A percentile compares a stretch with the other conserved stretches of the same genome.
Conservation (phyloP, 2,888 invertebrate genomes). For the Hetaerina titia region DNA sequence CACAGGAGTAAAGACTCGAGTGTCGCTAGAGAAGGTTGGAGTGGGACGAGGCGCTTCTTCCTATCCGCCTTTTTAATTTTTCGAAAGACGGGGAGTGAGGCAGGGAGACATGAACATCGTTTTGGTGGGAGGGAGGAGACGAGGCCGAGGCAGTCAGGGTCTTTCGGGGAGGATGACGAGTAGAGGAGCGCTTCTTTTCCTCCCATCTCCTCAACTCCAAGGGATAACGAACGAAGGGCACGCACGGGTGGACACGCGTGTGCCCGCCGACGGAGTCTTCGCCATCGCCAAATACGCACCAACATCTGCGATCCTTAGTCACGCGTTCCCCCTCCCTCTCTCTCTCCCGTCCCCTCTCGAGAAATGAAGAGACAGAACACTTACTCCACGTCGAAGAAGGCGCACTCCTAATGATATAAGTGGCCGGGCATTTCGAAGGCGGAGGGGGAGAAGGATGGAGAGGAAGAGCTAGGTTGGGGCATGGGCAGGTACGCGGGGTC, state of each 20-base stretch:
- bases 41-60: slow-evolving; percentile 16
- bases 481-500: neutral
- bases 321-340: no score
- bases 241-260: neutral
- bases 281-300: neutral
- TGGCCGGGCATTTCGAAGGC: neutral
- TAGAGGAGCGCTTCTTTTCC: neutral
- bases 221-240: neutral
- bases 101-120: neutral
- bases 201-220: neutral
- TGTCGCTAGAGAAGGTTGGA: neutral
- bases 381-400: neutral
- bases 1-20: slow-evolving; percentile 14
- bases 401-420: neutral
- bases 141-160: no score
- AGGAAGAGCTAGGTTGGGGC: neutral
- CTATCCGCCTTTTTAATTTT: neutral
- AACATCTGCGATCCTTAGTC: no score
- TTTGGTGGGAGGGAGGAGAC: neutral
- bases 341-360: no score
- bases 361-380: no score
- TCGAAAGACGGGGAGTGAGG: neutral
- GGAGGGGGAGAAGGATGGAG: slow-evolving; percentile 56
- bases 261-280: neutral
- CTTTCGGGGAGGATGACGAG: no score